These are phyloP conservation scores for Diloba caeruleocephala DNA, from an alignment of 2,888 invertebrate species.

Conservation along the genomic window DNA sequence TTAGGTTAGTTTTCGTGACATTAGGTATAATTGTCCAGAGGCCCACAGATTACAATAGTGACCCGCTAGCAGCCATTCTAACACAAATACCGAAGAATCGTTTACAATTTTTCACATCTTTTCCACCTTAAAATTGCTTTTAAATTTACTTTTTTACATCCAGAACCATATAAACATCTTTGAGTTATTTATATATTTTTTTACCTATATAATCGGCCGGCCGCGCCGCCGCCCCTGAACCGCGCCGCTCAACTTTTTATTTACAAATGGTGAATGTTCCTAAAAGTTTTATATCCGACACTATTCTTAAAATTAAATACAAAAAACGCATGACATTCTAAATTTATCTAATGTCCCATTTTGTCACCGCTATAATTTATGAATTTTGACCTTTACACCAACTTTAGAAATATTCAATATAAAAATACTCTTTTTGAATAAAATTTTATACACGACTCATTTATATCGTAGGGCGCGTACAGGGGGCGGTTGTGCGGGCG, in stretches of 20 bases:
- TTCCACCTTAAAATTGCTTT: slow-evolving; percentile 81
- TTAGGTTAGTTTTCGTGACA: slow-evolving; percentile 83
- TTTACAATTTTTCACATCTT: slow-evolving; percentile 77
- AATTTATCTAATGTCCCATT: slow-evolving; percentile 86
- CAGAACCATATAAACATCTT: slow-evolving; percentile 90
- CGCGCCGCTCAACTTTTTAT: slow-evolving; percentile 83
- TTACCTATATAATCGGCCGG: slow-evolving; percentile 85
- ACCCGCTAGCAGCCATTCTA: slow-evolving; percentile 83
- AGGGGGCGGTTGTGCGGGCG: slow-evolving; percentile 73
- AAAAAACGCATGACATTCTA: slow-evolving; percentile 89
- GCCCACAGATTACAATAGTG: slow-evolving; percentile 89
- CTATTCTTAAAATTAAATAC: slow-evolving; percentile 90
- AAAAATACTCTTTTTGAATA: slow-evolving; percentile 90
- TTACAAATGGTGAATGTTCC: slow-evolving; percentile 92
- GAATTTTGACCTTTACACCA: slow-evolving; percentile 90
- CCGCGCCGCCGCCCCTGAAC: slow-evolving; percentile 72
- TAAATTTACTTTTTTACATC: slow-evolving; percentile 88
- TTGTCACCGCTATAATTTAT: slow-evolving; percentile 88
- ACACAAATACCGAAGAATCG: slow-evolving; percentile 87
- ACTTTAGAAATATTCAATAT: slow-evolving; percentile 90
- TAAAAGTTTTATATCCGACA: slow-evolving; percentile 91
- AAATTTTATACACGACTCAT: slow-evolving; percentile 88
- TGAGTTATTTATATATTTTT: slow-evolving; percentile 88
- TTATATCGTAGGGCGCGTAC: slow-evolving; percentile 74
- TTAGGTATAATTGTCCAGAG: slow-evolving; percentile 81